Evolutionary conservation across 2,888 invertebrate species (phyloP), one percentile per base, ranked within the genome.

Genomic region (Chloroclysta siterata): DNA sequence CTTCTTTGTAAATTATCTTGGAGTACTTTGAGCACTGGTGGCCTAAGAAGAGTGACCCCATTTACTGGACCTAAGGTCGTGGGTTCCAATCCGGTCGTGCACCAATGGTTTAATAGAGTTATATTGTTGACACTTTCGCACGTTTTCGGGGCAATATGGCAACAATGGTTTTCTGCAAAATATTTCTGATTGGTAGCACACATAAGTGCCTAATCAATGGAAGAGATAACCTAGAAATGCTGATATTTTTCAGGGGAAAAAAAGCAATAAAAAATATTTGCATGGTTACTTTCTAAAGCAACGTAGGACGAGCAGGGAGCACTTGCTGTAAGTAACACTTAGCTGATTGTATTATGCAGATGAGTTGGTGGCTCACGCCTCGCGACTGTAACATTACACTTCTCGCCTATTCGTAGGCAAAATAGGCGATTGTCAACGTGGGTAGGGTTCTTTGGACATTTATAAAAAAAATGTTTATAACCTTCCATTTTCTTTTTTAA

Each of bases 261-360:
- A 22, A 17, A 48, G 3, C 11, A 2, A 1, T 14, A 50, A 33
- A 50, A 28, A 48, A 33, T 8, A 22, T 8, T 28, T 22, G 13
- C n/a, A 36, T 13, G 11, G 44, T 47, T 57, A 50, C 17, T 15
- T 50, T 41, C 14, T 48, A 15, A 53, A 46, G 33, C 53, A 46
- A 46, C 6, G 39, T 44, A 54, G 22, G 22, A 22, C 10, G 11
- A 46, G 29, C 56, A 41, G 44, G 57, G 50, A 41, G 48, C 54
- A 54, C 66, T 69, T 65, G 63, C 65, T 64, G 58, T 59, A 46
- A 58, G 65, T 69, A 66, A 73, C 77, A 79, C 77, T 78, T 77
- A 76, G 72, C 66, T 72, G 72, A 78, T 78, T 79, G 71, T 75
- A 65, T 76, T 74, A 80, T 79, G 80, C 76, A 79, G 77, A 80